Evolutionary conservation across 2,113 vertebrate genomes (phyloP).

Genomic region (Sinocyclocheilus anophthalmus): DNA sequence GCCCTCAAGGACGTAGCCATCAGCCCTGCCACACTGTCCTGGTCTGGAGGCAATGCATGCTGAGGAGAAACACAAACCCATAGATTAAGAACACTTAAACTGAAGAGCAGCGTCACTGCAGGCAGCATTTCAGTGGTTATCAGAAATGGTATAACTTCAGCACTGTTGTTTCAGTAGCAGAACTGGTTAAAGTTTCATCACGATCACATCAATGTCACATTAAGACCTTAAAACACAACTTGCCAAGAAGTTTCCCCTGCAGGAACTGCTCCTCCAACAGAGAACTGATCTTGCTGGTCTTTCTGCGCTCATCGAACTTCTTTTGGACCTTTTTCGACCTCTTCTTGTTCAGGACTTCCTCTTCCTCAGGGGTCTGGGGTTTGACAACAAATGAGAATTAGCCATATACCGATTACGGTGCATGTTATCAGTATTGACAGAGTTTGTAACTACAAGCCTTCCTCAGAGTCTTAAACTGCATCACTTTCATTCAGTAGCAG

Average conservation of each 20-base stretch:
- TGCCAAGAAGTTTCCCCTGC: slow-evolving; percentile 96
- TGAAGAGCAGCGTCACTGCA: neutral
- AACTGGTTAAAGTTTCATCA: slow-evolving; percentile 87
- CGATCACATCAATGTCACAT: neutral
- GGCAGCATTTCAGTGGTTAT: neutral
- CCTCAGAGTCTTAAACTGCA: slow-evolving; percentile 81
- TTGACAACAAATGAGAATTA: neutral
- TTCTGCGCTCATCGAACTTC: slow-evolving; percentile 92
- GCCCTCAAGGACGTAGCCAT: slow-evolving; percentile 94
- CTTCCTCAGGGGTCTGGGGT: slow-evolving; percentile 91
- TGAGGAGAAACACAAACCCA: slow-evolving; percentile 63
- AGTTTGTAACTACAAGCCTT: slow-evolving; percentile 64
- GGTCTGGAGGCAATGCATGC: slow-evolving; percentile 95
- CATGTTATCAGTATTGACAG: neutral
- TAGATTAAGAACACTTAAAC: neutral
- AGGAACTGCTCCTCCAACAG: slow-evolving; percentile 96
- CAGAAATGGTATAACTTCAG: slow-evolving; percentile 65
- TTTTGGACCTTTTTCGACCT: slow-evolving; percentile 98
- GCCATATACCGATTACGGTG: neutral
- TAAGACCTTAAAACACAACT: slow-evolving; percentile 57
- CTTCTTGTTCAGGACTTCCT: slow-evolving; percentile 96
- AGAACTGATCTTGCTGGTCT: slow-evolving; percentile 89
- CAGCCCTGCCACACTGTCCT: slow-evolving; percentile 95
- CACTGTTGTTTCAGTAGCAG: slow-evolving; percentile 81
- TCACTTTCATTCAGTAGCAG: slow-evolving; percentile 89